Conservation (phyloP, 2,113 vertebrate genomes). For the Nettapus auritus region DNA sequence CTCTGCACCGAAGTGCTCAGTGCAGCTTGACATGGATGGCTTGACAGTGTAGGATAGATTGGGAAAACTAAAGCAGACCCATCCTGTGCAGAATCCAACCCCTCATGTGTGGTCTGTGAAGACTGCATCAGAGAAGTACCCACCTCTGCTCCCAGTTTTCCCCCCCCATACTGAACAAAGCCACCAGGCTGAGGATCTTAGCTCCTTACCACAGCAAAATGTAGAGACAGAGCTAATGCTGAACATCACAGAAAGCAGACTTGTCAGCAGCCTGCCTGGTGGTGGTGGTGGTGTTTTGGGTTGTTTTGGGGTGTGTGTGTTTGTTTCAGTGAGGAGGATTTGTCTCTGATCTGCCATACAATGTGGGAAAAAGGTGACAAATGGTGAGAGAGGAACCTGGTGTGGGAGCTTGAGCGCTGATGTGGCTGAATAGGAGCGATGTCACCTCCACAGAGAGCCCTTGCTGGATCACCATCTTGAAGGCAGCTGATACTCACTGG, state of each 20-base stretch:
- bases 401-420: not conserved
- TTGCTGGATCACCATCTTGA: not conserved
- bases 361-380: not conserved
- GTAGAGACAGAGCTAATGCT: not conserved
- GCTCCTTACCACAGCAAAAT: not conserved
- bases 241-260: not conserved
- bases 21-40: not conserved
- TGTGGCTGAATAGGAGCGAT: not conserved
- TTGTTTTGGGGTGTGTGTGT: not conserved
- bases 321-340: not conserved
- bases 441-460: not conserved
- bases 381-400: not conserved
- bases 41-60: fast-evolving
- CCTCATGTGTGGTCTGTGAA: not conserved
- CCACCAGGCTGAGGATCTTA: not conserved
- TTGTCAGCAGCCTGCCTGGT: not conserved
- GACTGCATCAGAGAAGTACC: not conserved
- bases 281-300: not conserved
- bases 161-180: not conserved
- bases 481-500: not conserved
- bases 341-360: not conserved
- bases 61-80: not conserved
- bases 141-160: not conserved
- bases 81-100: not conserved
- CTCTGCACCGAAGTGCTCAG: not conserved